Conservation (phyloP, 2,797 vertebrate species). For the Synaphobranchus kaupii region DNA sequence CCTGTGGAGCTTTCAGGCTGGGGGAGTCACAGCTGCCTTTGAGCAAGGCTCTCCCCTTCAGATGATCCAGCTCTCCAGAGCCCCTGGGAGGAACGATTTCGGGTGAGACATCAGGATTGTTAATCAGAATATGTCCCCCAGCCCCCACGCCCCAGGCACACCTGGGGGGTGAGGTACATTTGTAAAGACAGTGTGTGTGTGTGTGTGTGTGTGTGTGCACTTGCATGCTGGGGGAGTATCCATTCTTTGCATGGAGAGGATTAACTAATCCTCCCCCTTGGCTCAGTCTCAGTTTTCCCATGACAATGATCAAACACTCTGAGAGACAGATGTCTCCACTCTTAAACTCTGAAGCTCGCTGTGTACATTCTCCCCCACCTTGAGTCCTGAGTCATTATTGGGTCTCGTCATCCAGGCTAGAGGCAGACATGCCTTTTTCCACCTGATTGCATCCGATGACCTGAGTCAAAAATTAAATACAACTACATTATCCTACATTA, state of each 20-base stretch:
- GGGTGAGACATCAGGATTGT: slow-evolving; percentile 74
- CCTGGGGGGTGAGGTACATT: slow-evolving; percentile 40
- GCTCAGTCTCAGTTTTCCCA: slow-evolving; percentile 60
- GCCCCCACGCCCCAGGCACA: slow-evolving; percentile 48
- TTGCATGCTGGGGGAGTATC: slow-evolving; percentile 19
- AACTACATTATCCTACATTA: too few species aligned
- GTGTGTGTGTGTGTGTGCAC: slow-evolving; percentile 33
- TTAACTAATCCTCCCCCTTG: slow-evolving; percentile 55
- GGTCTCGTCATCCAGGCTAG: neutral
- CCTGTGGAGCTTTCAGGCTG: slow-evolving; percentile 65
- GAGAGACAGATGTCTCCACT: slow-evolving; percentile 55
- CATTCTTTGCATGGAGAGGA: slow-evolving; percentile 45
- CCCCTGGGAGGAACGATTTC: slow-evolving; percentile 93
- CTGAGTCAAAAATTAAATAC: too few species aligned
- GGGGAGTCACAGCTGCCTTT: slow-evolving; percentile 80
- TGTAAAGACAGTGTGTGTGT: slow-evolving; percentile 29
- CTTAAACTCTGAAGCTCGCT: slow-evolving; percentile 44
- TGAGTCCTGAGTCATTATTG: neutral
- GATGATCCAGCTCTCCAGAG: slow-evolving; percentile 94
- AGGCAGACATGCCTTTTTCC: neutral
- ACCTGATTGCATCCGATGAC: neutral
- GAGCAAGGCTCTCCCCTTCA: slow-evolving; percentile 87
- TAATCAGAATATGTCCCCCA: slow-evolving; percentile 62
- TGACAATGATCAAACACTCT: slow-evolving; percentile 66
- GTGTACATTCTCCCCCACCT: slow-evolving; percentile 13